Evolutionary conservation across 2,888 invertebrate genomes (phyloP).

Genomic region (Acronicta leporina): DNA sequence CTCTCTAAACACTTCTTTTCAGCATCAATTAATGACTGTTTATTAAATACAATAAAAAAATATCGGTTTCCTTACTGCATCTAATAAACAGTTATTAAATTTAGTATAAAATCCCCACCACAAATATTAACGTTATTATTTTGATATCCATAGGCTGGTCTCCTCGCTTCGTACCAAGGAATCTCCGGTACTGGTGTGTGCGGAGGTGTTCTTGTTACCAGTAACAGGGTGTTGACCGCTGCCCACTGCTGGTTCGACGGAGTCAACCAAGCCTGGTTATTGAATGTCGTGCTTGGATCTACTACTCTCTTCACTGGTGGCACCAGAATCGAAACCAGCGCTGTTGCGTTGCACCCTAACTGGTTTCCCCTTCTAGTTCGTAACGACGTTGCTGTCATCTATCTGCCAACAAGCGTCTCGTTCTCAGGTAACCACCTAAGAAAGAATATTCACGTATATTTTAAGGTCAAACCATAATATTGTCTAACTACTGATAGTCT

Average conservation of each 20-base stretch:
- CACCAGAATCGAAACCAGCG: slow-evolving; percentile 59
- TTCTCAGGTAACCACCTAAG: slow-evolving; percentile 57
- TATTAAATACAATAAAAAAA: no score
- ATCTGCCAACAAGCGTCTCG: slow-evolving; percentile 56
- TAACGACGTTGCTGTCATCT: slow-evolving; percentile 71
- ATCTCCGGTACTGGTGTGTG: slow-evolving; percentile 61
- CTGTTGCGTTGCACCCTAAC: slow-evolving; percentile 61
- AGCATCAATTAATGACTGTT: no score
- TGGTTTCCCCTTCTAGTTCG: slow-evolving; percentile 65
- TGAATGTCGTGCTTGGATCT: slow-evolving; percentile 71
- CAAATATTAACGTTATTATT: not conserved
- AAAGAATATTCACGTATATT: no score
- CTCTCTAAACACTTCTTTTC: no score
- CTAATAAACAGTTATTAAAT: no score
- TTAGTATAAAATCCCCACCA: no score
- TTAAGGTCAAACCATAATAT: no score
- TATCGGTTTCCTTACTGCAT: no score
- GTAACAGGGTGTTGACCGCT: slow-evolving; percentile 66
- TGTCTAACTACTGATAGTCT: no score
- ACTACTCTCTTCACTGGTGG: slow-evolving; percentile 67
- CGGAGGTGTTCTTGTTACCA: slow-evolving; percentile 67
- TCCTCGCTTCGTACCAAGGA: slow-evolving; percentile 36
- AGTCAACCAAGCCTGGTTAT: slow-evolving; percentile 64
- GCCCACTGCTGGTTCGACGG: slow-evolving; percentile 81
- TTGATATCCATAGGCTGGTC: slow-evolving; percentile 42